Conservation (phyloP, 2,113 vertebrate genomes). For the Pimephales promelas region DNA sequence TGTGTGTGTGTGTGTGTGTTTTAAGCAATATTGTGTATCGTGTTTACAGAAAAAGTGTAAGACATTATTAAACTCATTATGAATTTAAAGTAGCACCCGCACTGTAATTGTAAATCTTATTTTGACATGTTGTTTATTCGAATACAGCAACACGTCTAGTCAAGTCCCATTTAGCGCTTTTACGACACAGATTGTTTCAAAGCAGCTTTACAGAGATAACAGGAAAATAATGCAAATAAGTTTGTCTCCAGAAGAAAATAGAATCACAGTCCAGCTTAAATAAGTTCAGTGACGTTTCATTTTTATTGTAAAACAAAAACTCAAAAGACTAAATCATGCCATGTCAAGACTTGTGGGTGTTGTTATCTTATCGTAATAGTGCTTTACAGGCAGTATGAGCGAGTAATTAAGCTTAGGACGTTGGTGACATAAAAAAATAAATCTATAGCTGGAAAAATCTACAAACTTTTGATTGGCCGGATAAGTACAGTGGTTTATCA, state of each 20-base stretch:
- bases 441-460: slow-evolving; percentile 9
- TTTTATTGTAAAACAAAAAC: too few relatives aligned
- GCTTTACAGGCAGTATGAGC: slow-evolving; percentile 4
- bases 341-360: slow-evolving; percentile 2
- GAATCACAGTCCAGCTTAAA: too few relatives aligned
- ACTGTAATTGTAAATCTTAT: neutral
- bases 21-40: neutral
- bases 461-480: neutral
- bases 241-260: too few relatives aligned
- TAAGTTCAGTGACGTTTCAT: too few relatives aligned
- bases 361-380: slow-evolving; percentile 45
- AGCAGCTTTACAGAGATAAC: too few relatives aligned
- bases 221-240: too few relatives aligned
- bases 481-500: slow-evolving; percentile 6
- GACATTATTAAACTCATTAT: neutral
- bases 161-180: too few relatives aligned
- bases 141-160: neutral
- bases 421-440: slow-evolving; percentile 11
- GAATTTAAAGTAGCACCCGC: neutral
- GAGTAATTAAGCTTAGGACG: slow-evolving; percentile 25
- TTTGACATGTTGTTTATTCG: neutral
- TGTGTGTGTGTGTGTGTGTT: neutral
- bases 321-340: slow-evolving; percentile 4
- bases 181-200: too few relatives aligned
- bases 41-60: neutral